Conservation (phyloP, 2,797 vertebrate genomes). For the Amazona finschi region DNA sequence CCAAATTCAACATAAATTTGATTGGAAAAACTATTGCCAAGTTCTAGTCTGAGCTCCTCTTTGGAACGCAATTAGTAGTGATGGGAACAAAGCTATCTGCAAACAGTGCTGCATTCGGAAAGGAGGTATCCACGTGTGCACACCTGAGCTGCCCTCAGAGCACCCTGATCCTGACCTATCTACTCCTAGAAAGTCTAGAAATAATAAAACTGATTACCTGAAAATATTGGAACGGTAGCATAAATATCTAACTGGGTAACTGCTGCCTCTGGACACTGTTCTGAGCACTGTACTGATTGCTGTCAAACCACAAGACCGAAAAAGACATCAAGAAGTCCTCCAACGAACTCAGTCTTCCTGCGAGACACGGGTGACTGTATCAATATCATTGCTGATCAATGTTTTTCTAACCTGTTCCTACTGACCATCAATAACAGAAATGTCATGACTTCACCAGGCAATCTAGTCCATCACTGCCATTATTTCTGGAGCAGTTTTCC, state of each 20-base stretch:
- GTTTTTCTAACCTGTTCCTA: not conserved
- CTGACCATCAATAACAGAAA: not conserved
- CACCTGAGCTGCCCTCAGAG: not conserved
- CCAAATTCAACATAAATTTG: not conserved
- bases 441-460: not conserved
- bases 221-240: not conserved
- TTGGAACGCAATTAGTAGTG: accelerated
- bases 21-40: not conserved
- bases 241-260: not conserved
- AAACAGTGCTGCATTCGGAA: not conserved
- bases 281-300: not conserved
- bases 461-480: not conserved
- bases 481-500: not conserved
- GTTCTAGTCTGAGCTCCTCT: not conserved
- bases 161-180: not conserved
- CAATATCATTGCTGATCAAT: not conserved
- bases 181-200: not conserved
- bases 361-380: not conserved
- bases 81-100: not conserved
- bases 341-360: not conserved
- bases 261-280: not conserved
- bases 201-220: not conserved
- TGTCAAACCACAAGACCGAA: not conserved
- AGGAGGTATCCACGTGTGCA: not conserved
- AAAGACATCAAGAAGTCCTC: not conserved